Base-by-base conservation (phyloP, 1,140 invertebrate genomes). In the Diachasma alloeum region DNA sequence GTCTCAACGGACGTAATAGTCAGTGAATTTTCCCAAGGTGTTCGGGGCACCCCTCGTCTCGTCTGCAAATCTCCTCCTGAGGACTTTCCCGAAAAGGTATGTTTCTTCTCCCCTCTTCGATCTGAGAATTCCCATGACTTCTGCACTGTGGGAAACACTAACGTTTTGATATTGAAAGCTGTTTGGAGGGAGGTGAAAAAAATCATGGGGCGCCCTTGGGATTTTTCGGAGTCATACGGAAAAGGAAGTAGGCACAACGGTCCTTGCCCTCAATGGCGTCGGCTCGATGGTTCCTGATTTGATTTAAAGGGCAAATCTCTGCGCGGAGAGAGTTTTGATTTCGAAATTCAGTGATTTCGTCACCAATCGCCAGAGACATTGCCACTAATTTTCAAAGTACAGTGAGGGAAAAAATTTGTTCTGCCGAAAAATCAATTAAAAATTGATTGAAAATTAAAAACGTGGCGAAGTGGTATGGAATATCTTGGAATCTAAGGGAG, bases 61-160 rank as follows among this genome's bases (percentile, higher is more conserved):
- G 63, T 46, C 59, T 67, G 72, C 67, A 77, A 67, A 74, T 76
- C 74, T 76, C 36, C 72, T 46, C 44, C 68, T 44, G 75, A 79
- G 42, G 26, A 69, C 39, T 77, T 77, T 80, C 77, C 48, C 79
- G 31, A 68, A 74, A 68, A 36, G 39, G 39, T 42, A 68, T 42
- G 42, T 46, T 56, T 70, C 70, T 67, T 70, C 17, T 48, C 13
- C 19, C 31, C 24, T 46, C 53, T 13, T 19, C 36, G 74, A 56
- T 59, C 66, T 66, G 39, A n/a, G n/a, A 72, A 75, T 84, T 82
- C 78, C 81, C 81, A 81, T 82, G 81, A 86, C 80, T 85, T 85
- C 81, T 81, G 31, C 68, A 82, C 84, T 89, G 85, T 90, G 88
- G 86, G 88, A 90, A 90, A 89, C 82, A 79, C 82, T 83, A 87